phyloP scores from a whole-genome alignment of 2,113 vertebrate genomes.

The Hypomesus transpacificus region DNA sequence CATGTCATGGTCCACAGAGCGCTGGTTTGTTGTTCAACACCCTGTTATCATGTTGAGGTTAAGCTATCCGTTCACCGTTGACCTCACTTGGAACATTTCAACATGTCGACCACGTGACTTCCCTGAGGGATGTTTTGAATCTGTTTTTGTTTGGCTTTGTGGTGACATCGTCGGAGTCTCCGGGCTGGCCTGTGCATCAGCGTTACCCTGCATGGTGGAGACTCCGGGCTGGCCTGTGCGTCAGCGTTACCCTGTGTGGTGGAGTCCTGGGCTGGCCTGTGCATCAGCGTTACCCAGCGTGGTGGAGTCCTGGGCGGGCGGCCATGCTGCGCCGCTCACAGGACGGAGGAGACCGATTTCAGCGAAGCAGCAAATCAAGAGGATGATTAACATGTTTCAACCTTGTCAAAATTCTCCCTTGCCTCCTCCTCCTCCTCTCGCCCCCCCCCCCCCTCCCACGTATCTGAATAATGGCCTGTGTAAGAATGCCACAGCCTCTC shows the following conservation, averaged over 20 bases:
- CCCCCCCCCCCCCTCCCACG: not conserved
- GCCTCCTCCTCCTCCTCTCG: not conserved
- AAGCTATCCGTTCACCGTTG: not conserved
- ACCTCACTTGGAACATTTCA: not conserved
- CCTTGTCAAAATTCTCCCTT: slow-evolving; percentile 13
- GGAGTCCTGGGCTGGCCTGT: not conserved
- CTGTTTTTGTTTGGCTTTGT: no score
- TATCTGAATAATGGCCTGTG: slow-evolving; percentile 16
- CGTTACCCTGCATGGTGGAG: slow-evolving; percentile 2
- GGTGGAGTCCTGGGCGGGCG: slow-evolving; percentile 20
- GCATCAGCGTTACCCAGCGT: not conserved
- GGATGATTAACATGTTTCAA: slow-evolving; percentile 32
- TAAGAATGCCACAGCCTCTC: slow-evolving; percentile 18
- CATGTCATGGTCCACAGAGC: slow-evolving; percentile 10
- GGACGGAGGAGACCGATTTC: not conserved
- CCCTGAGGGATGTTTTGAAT: slow-evolving; percentile 23
- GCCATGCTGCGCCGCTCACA: slow-evolving; percentile 12
- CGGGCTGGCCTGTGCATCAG: not conserved
- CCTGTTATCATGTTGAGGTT: not conserved
- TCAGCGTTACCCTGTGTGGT: not conserved
- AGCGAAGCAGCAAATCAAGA: slow-evolving; percentile 20
- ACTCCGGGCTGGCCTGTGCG: not conserved
- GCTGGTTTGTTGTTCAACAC: slow-evolving; percentile 3
- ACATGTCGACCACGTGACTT: slow-evolving; percentile 12
- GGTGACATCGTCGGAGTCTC: no score